Evolutionary conservation across 2,113 vertebrate species (phyloP).

Genomic region (Oenanthe oenanthe): DNA sequence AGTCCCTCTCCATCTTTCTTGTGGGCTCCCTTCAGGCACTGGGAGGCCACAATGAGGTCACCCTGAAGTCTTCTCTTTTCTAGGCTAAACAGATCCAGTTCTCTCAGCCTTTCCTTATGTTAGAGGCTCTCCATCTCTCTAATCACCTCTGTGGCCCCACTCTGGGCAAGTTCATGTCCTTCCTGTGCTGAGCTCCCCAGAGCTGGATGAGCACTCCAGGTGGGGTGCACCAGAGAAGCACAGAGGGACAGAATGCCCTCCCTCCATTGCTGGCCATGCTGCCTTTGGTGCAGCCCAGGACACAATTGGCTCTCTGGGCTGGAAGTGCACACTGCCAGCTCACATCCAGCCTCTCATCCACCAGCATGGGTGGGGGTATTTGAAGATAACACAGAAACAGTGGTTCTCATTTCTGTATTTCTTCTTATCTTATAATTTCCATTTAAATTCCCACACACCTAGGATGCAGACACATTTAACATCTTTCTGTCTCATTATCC

Average conservation of each 20-base stretch:
- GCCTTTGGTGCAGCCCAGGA: not conserved
- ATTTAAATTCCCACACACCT: not conserved
- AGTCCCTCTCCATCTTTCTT: not conserved
- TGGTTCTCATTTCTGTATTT: not conserved
- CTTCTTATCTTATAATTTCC: not conserved
- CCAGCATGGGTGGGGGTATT: not conserved
- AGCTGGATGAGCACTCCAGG: not conserved
- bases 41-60: not conserved
- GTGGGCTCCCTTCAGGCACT: not conserved
- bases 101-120: not conserved
- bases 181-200: not conserved
- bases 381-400: not conserved
- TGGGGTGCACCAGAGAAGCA: not conserved
- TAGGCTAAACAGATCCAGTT: not conserved
- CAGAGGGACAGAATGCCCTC: not conserved
- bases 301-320: not conserved
- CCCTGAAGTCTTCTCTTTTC: not conserved
- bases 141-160: not conserved
- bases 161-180: not conserved
- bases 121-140: not conserved
- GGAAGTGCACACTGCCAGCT: accelerated
- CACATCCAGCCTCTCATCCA: not conserved
- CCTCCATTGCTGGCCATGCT: not conserved
- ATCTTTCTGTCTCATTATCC: not conserved
- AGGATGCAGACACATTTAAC: not conserved